phyloP scores from a whole-genome alignment of 2,113 vertebrate genomes.

The Macrotus californicus region DNA sequence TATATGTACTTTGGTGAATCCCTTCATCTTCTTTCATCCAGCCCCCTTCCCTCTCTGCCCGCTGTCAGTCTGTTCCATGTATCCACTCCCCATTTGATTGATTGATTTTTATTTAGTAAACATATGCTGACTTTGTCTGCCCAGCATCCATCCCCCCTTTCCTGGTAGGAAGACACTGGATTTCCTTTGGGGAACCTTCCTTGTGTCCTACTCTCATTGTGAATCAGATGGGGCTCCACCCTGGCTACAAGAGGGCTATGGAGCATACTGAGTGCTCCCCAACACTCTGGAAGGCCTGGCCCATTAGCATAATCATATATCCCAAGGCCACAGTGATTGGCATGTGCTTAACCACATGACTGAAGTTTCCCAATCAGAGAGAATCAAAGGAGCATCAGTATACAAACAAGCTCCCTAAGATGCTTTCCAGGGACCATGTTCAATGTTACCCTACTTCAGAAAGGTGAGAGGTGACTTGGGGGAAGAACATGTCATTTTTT shows the following conservation, averaged over 20 bases:
- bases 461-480: neutral
- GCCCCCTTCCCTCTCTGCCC: no score
- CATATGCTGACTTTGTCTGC: neutral
- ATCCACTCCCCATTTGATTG: neutral
- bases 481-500: neutral
- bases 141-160: neutral
- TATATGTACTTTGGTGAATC: no score
- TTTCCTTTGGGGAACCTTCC: neutral
- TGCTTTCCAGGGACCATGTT: neutral
- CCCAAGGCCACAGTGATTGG: neutral
- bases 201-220: neutral
- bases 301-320: neutral
- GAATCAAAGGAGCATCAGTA: neutral
- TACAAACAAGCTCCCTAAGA: neutral
- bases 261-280: fast-evolving
- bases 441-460: neutral
- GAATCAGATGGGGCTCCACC: neutral
- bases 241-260: neutral
- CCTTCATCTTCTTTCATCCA: no score
- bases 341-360: neutral
- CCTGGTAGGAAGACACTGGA: neutral
- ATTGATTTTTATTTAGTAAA: neutral
- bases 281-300: no score
- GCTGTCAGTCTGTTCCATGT: no score
- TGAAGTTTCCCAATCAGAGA: neutral